Conservation (phyloP, 2,113 vertebrate species). For the Sebastes schlegelii region DNA sequence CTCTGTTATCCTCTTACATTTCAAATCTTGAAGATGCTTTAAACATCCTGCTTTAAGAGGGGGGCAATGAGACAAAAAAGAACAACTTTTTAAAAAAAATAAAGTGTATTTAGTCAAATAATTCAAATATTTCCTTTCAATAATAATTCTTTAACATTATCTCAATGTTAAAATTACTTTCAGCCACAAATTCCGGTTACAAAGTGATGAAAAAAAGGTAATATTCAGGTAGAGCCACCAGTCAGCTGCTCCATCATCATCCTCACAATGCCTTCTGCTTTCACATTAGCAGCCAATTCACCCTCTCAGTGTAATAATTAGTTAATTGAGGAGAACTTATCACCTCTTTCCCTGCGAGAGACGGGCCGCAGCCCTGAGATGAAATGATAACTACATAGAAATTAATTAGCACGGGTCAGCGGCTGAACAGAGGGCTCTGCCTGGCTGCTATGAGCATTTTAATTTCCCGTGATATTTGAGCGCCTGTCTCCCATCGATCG, state of each 20-base stretch:
- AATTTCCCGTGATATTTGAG: constrained; percentile 99
- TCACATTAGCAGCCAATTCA: constrained; percentile 92
- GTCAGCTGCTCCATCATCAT: constrained; percentile 62
- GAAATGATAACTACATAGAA: constrained; percentile 88
- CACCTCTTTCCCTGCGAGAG: constrained; percentile 70
- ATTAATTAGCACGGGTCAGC: constrained; percentile 96
- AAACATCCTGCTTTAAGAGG: background rate
- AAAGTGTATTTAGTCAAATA: background rate
- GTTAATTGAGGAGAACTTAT: constrained; percentile 92
- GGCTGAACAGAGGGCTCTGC: constrained; percentile 39
- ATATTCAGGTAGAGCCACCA: constrained; percentile 38
- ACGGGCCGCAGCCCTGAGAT: constrained; percentile 70
- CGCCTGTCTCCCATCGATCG: constrained; percentile 97
- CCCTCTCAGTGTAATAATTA: constrained; percentile 93
- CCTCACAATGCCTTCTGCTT: constrained; percentile 68
- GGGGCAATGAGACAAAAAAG: background rate
- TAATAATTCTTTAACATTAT: background rate
- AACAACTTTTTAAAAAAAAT: background rate
- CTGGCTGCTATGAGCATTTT: constrained; percentile 84
- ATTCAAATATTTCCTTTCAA: background rate
- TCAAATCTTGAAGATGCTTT: background rate
- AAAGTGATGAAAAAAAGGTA: background rate
- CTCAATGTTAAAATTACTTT: background rate
- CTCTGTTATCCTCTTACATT: background rate
- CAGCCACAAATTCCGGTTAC: background rate